Evolutionary conservation across 2,888 invertebrate genomes (phyloP).

Genomic region (Plagodis dolabraria): DNA sequence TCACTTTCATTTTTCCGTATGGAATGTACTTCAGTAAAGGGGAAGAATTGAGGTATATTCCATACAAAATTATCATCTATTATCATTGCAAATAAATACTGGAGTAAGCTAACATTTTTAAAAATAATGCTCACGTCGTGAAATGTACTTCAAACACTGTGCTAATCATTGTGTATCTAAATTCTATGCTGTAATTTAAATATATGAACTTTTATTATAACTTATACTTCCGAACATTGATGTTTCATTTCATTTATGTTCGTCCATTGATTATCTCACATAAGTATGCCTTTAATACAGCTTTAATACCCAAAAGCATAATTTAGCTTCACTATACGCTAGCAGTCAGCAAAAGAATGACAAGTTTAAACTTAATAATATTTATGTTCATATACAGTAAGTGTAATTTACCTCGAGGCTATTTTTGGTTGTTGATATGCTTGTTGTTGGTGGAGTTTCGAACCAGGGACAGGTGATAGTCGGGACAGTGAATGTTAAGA

Average conservation of each 20-base stretch:
- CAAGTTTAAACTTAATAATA: too few species aligned
- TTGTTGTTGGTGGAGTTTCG: too few species aligned
- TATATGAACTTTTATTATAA: constrained; percentile 83
- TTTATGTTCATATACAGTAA: too few species aligned
- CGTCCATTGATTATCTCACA: neutral
- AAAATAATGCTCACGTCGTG: constrained; percentile 77
- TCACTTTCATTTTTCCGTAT: constrained; percentile 53
- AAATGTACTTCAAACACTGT: constrained; percentile 76
- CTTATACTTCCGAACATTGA: constrained; percentile 78
- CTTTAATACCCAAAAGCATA: too few species aligned
- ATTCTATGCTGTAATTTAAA: constrained; percentile 80
- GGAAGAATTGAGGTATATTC: constrained; percentile 79
- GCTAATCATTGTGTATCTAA: constrained; percentile 79
- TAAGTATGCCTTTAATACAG: neutral
- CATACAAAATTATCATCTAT: constrained; percentile 48
- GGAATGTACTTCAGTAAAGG: constrained; percentile 77
- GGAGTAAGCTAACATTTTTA: constrained; percentile 61
- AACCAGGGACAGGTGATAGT: too few species aligned
- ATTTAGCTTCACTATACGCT: too few species aligned
- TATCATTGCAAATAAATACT: constrained; percentile 54
- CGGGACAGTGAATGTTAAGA: too few species aligned
- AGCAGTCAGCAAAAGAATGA: too few species aligned
- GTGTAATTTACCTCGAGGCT: too few species aligned
- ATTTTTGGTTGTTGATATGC: too few species aligned
- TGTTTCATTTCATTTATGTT: constrained; percentile 60